These are phyloP conservation scores for Orchesella flavescens DNA, from an alignment of 2,888 invertebrate species.

Conservation along the genomic window DNA sequence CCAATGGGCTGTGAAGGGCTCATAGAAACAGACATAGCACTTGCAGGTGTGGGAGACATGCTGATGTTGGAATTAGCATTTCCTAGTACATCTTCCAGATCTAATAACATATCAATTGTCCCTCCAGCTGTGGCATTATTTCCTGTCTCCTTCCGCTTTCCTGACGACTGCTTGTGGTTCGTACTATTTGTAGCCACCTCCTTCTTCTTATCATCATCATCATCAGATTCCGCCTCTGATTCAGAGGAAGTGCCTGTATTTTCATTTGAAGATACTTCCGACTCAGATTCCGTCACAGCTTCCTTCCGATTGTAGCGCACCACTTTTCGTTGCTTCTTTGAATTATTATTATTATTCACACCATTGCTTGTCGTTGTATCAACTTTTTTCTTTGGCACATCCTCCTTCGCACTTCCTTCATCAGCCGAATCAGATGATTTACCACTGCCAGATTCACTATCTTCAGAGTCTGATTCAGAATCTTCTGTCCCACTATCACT, in stretches of 20 bases:
- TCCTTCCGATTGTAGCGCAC: conserved; percentile 68
- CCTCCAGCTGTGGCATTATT: conserved; percentile 21
- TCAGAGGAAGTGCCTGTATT: conserved; percentile 62
- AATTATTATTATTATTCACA: background rate
- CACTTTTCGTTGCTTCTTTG: conserved; percentile 64
- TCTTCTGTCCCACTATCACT: conserved; percentile 69
- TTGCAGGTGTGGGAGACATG: background rate
- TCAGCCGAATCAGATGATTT: conserved; percentile 70
- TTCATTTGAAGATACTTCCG: conserved; percentile 56
- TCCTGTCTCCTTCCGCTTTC: conserved; percentile 42
- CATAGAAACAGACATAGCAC: background rate
- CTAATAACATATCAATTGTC: conserved; percentile 66
- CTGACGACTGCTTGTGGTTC: conserved; percentile 73
- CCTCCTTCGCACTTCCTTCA: conserved; percentile 54
- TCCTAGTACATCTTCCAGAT: conserved; percentile 62
- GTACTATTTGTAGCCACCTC: conserved; percentile 51
- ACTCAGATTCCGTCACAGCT: conserved; percentile 59
- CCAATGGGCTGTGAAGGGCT: background rate
- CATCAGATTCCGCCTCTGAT: conserved; percentile 67
- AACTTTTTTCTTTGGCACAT: conserved; percentile 50
- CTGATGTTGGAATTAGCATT: conserved; percentile 57
- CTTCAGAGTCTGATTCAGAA: conserved; percentile 69
- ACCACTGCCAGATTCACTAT: conserved; percentile 63
- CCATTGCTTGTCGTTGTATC: conserved; percentile 39
- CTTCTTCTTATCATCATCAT: conserved; percentile 70